Evolutionary conservation across 2,888 invertebrate species (phyloP).

Genomic region (Ectropis crepuscularia): DNA sequence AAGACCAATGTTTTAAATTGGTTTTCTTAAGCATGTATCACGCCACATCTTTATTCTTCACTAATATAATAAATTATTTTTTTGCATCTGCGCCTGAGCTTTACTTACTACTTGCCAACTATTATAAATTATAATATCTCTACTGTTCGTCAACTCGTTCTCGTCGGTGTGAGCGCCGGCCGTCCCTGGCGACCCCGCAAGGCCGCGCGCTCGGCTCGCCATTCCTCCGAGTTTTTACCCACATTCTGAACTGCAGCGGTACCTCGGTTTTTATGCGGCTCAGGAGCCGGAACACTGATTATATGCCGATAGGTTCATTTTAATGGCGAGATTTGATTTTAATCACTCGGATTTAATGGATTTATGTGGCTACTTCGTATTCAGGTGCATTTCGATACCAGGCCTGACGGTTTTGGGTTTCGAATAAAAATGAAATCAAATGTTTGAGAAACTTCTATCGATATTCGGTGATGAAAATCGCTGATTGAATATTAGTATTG

Average conservation of each 20-base stretch:
- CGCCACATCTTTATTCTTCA: too few species aligned
- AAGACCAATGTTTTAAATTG: too few species aligned
- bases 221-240: slow-evolving; percentile 45
- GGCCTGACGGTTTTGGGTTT: too few species aligned
- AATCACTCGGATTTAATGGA: slow-evolving; percentile 14
- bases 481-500: too few species aligned
- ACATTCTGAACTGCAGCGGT: slow-evolving; percentile 55
- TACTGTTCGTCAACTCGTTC: slow-evolving; percentile 10
- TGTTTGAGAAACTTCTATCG: too few species aligned
- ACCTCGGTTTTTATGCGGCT: slow-evolving; percentile 41
- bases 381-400: background rate
- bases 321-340: slow-evolving; percentile 18
- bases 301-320: slow-evolving; percentile 15
- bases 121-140: background rate
- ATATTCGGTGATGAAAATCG: too few species aligned
- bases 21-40: too few species aligned
- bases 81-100: too few species aligned
- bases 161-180: slow-evolving; percentile 55
- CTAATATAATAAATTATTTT: too few species aligned
- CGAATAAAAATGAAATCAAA: too few species aligned
- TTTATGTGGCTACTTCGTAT: slow-evolving; percentile 2
- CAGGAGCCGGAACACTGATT: slow-evolving; percentile 31
- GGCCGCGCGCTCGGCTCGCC: slow-evolving; percentile 57
- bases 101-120: background rate
- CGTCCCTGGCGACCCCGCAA: slow-evolving; percentile 64